A percentile compares a stretch with the other conserved stretches of the same genome.
Conservation (phyloP, 2,113 vertebrate genomes). For the human region DNA sequence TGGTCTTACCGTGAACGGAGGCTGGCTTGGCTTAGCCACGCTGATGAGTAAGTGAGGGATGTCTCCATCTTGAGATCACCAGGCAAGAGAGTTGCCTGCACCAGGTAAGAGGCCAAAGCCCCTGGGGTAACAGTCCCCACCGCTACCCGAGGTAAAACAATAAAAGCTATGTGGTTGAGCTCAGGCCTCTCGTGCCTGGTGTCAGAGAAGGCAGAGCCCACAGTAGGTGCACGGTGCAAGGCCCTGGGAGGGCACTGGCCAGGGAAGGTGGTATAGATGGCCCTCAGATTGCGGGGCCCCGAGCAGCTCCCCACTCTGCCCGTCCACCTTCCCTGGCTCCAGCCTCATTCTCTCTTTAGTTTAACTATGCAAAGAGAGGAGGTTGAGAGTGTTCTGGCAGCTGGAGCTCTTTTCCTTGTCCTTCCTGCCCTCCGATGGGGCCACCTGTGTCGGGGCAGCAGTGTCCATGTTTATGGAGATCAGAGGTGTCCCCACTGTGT, state of each 20-base stretch:
- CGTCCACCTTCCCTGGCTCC: neutral
- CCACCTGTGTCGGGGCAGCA: neutral
- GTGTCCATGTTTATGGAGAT: accelerated
- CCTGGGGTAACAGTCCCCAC: accelerated
- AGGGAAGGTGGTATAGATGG: too few species aligned
- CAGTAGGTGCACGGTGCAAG: neutral
- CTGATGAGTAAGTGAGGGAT: accelerated
- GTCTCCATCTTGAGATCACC: neutral
- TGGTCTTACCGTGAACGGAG: accelerated
- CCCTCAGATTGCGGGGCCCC: accelerated
- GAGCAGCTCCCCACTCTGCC: neutral
- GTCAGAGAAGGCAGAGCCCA: neutral
- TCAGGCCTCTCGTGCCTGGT: neutral
- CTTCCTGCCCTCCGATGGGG: neutral
- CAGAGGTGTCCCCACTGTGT: accelerated
- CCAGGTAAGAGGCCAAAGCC: accelerated
- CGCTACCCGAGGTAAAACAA: neutral
- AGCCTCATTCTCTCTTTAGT: neutral
- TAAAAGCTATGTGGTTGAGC: accelerated
- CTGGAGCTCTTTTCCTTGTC: accelerated
- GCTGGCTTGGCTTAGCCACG: accelerated
- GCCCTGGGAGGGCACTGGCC: too few species aligned
- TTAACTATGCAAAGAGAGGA: neutral
- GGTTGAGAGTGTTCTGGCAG: neutral
- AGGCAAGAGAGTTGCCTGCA: accelerated